These are phyloP conservation scores for Dicyrtoma fusca DNA, from an alignment of 2,888 invertebrate genomes.

Conservation along the genomic window DNA sequence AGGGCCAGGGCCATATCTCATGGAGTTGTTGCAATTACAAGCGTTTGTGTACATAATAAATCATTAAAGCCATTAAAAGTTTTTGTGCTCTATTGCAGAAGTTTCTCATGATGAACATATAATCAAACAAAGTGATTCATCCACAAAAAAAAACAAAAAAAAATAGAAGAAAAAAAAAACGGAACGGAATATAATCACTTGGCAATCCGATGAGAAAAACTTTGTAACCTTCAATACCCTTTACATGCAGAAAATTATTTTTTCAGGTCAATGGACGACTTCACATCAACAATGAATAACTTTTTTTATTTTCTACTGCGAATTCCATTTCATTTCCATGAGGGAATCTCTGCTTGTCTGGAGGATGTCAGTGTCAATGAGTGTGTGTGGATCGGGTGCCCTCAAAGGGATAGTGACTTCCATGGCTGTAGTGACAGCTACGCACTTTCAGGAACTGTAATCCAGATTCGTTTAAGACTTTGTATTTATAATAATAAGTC, in stretches of 20 bases:
- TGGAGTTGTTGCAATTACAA: constrained; percentile 7
- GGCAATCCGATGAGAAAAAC: constrained; percentile 25
- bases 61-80: constrained; percentile 26
- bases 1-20: too few relatives aligned
- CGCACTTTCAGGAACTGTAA: too few relatives aligned
- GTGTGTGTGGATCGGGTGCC: too few relatives aligned
- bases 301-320: too few relatives aligned
- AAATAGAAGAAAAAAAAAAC: not conserved
- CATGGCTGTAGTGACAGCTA: too few relatives aligned
- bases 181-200: constrained; percentile 2
- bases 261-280: constrained; percentile 35
- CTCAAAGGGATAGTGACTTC: too few relatives aligned
- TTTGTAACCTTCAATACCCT: constrained; percentile 29
- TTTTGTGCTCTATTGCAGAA: constrained; percentile 21
- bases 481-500: too few relatives aligned
- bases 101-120: constrained; percentile 20
- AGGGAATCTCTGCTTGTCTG: too few relatives aligned
- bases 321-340: too few relatives aligned
- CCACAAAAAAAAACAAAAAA: constrained; percentile 14
- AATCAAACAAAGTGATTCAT: constrained; percentile 29
- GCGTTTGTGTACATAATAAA: constrained; percentile 26
- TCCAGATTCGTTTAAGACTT: too few relatives aligned
- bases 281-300: not conserved
- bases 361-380: too few relatives aligned
- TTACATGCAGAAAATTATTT: constrained; percentile 16